Evolutionary conservation across 2,797 vertebrate species (phyloP).

Genomic region (Anolis apletophallus): DNA sequence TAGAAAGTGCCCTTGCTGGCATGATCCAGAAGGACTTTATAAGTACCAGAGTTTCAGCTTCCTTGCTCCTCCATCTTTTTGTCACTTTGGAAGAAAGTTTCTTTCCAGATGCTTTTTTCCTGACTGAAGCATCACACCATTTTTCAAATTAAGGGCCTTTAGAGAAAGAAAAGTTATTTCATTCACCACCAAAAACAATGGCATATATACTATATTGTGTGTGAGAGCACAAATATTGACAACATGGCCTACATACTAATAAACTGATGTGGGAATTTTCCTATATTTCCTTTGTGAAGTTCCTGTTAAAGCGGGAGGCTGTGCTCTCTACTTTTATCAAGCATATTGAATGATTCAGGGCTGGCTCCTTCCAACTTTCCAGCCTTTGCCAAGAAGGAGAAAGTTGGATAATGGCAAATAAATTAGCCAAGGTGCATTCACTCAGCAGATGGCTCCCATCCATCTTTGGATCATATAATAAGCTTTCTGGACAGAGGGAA

Average conservation of each 20-base stretch:
- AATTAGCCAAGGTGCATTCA: constrained; percentile 39
- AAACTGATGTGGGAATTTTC: background rate
- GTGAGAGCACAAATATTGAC: background rate
- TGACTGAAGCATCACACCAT: background rate
- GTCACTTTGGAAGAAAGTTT: constrained; percentile 41
- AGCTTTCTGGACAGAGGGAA: constrained; percentile 35
- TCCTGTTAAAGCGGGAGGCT: background rate
- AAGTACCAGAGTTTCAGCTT: background rate
- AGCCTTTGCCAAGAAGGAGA: constrained; percentile 28
- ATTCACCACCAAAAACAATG: background rate
- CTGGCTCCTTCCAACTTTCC: constrained; percentile 6
- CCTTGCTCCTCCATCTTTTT: background rate
- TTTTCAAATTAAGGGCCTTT: background rate
- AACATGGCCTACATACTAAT: background rate
- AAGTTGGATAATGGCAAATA: constrained; percentile 37
- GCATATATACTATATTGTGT: background rate
- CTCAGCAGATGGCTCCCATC: constrained; percentile 35
- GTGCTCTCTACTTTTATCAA: constrained; percentile 2
- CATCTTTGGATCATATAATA: constrained; percentile 29
- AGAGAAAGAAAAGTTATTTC: background rate
- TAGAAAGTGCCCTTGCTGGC: background rate
- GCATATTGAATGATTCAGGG: constrained; percentile 8
- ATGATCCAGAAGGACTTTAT: background rate
- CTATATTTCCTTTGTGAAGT: background rate
- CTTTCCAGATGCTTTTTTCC: constrained; percentile 40